These are phyloP conservation scores for Poliocrania exsul DNA, from an alignment of 2,797 vertebrate species.

Conservation along the genomic window DNA sequence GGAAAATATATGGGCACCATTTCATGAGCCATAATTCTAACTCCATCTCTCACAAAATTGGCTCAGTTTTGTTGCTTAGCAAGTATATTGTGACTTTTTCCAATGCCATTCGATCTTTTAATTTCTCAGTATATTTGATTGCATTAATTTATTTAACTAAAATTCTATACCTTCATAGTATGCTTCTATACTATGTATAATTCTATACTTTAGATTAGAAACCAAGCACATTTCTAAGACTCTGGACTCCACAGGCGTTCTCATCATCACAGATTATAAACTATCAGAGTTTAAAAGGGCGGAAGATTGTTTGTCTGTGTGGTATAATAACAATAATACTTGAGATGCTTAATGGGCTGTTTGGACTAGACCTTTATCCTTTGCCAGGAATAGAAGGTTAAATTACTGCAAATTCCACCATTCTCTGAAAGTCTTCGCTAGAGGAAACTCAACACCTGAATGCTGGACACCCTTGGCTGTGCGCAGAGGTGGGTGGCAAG, in stretches of 20 bases:
- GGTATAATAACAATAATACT: not conserved
- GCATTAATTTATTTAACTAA: not conserved
- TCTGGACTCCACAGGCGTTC: not conserved
- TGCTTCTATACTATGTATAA: not conserved
- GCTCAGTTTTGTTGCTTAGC: not conserved
- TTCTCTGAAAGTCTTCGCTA: not conserved
- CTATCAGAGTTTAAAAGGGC: not conserved
- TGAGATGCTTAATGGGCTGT: not conserved
- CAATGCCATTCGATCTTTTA: not conserved
- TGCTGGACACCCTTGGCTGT: not conserved
- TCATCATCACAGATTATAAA: not conserved
- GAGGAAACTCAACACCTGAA: not conserved
- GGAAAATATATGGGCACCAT: not conserved
- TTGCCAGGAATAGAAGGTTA: not conserved
- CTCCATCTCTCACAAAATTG: not conserved
- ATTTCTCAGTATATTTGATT: not conserved
- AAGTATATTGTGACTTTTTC: not conserved
- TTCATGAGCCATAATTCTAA: not conserved
- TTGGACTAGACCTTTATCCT: not conserved
- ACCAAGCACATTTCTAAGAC: not conserved
- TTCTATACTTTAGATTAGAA: not conserved
- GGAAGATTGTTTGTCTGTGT: not conserved
- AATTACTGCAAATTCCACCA: not conserved
- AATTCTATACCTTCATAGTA: not conserved
- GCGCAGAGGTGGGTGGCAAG: not conserved